Evolutionary conservation across 2,797 vertebrate species (phyloP).

Genomic region (Labeo calbasu): DNA sequence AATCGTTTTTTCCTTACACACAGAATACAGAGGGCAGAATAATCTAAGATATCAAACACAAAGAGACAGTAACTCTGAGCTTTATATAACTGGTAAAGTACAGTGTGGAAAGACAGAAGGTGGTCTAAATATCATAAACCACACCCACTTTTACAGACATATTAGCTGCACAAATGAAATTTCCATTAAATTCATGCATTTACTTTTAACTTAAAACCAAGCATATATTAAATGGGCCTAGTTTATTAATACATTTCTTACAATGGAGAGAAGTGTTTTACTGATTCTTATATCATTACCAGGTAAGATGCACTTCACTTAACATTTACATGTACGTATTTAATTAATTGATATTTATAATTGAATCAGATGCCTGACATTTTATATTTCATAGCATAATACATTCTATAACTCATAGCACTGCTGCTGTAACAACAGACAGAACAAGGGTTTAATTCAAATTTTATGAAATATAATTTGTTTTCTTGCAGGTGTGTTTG

Average conservation of each 20-base stretch:
- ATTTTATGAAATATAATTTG: neutral
- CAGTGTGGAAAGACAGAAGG: neutral
- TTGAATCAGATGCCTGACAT: neutral
- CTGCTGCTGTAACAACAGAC: neutral
- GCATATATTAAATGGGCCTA: neutral
- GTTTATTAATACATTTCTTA: neutral
- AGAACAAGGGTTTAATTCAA: neutral
- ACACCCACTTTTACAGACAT: conserved; percentile 1
- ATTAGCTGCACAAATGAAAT: neutral
- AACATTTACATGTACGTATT: too few species aligned
- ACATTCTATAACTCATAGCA: neutral
- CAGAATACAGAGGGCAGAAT: neutral
- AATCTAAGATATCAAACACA: neutral
- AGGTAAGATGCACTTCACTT: neutral
- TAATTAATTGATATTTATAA: neutral
- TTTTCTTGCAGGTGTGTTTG: conserved; percentile 2
- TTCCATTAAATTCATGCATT: neutral
- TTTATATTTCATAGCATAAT: neutral
- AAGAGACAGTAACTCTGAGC: neutral
- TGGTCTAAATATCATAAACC: neutral
- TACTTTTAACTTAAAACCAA: neutral
- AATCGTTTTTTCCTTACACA: neutral
- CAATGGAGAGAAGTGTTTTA: conserved; percentile 12
- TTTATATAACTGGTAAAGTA: neutral
- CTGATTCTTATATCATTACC: neutral